Evolutionary conservation across 2,888 invertebrate genomes (phyloP), one percentile per base, ranked within the genome.

Genomic region (Orthonychiurus folsomi): DNA sequence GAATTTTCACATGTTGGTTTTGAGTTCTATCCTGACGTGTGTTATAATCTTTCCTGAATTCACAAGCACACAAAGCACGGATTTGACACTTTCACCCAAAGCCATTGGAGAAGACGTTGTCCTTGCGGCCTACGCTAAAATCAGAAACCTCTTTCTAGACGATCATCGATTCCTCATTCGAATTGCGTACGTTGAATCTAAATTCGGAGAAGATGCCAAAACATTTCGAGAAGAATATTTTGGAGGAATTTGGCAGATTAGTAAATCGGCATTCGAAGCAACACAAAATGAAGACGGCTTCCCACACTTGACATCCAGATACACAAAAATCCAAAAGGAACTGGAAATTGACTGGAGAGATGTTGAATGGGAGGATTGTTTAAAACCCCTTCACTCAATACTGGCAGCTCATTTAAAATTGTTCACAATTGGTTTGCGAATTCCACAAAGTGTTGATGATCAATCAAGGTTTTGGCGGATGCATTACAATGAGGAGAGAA

Each of bases 211-310:
- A n/a, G 47, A 37, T 18, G 18, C 56, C 1, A 25, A 5, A 18
- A 68, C 68, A 15, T 66, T 58, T 26, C 24, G 25, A 1, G 25
- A 24, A 1, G 50, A 37, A 2, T 59, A 52, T 26, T 60, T n/a
- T 23, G 68, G 68, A 20, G 68, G 68, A 37, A 66, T 68, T 20
- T 68, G 68, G 68, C 56, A 66, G 27, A 50, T 68, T 2, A 50
- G 47, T 18, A 27, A 61, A 56, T 18, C 0, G 21, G 27, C 47
- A 3, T 59, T 61, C 26, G 48, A 61, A 1, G n/a, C 1, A 3
- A 64, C 66, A 1, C 23, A 58, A 64, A 59, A 50, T 24, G 28
- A 48, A 1, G 47, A 50, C 21, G 26, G 56, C 2, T 26, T 56
- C 18, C 56, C 55, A 24, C n/a, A 24, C 48, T 9, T 54, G 37